These are phyloP conservation scores for Eristalinus sepulchralis DNA, from an alignment of 2,888 invertebrate species.

Conservation along the genomic window DNA sequence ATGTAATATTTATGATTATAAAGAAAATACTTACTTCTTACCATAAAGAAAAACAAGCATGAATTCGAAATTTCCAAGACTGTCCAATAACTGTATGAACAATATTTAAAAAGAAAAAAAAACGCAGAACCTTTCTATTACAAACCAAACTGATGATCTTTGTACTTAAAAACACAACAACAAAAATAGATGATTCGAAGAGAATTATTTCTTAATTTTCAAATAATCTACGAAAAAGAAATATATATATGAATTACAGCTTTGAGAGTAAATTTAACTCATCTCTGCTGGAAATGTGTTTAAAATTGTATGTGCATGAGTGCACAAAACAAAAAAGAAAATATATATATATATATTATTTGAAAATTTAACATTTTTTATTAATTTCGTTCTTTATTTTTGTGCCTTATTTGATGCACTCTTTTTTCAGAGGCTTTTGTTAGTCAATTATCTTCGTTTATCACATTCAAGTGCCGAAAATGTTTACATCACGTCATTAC, in stretches of 20 bases:
- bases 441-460: too few species aligned
- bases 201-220: not conserved
- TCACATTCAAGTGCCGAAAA: too few species aligned
- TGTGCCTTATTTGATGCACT: too few species aligned
- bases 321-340: too few species aligned
- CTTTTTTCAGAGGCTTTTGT: too few species aligned
- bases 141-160: constrained; percentile 35
- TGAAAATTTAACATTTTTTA: constrained; percentile 4
- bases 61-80: constrained; percentile 61
- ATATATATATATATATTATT: constrained; percentile 39
- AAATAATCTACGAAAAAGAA: constrained; percentile 12
- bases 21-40: constrained; percentile 16
- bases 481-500: too few species aligned
- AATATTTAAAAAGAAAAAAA: constrained; percentile 5
- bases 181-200: constrained; percentile 10
- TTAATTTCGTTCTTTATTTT: not conserved
- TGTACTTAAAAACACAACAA: constrained; percentile 49
- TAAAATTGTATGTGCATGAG: constrained; percentile 15
- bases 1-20: not conserved
- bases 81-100: constrained; percentile 43
- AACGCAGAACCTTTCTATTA: not conserved
- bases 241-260: not conserved
- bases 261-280: not conserved
- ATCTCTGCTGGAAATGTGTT: constrained; percentile 8
- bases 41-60: constrained; percentile 22